Conservation (phyloP, 2,888 invertebrate genomes). For the Bedellia somnulentella region DNA sequence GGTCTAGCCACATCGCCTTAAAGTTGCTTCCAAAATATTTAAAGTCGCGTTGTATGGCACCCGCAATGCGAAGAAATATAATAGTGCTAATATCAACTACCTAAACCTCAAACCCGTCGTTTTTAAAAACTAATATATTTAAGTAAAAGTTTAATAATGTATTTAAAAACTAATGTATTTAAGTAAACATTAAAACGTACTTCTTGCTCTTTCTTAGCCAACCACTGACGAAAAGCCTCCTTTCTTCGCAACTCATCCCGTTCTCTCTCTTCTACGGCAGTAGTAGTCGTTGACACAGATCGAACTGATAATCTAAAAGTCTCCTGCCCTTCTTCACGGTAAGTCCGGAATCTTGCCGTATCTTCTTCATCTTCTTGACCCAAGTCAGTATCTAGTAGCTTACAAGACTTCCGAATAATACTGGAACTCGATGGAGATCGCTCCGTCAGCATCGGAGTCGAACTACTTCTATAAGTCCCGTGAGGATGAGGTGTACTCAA, state of each 20-base stretch:
- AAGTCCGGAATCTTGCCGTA: conserved; percentile 30
- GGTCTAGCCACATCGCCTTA: no score
- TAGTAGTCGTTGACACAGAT: conserved; percentile 41
- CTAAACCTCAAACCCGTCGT: no score
- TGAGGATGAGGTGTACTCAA: conserved; percentile 49
- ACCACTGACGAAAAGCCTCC: conserved; percentile 43
- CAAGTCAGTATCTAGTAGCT: conserved; percentile 16
- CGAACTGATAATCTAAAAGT: conserved; percentile 47
- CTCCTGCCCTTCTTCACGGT: conserved; percentile 35
- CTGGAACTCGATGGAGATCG: conserved; percentile 30
- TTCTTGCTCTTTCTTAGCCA: conserved; percentile 44
- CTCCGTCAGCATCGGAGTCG: conserved; percentile 41
- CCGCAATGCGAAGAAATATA: no score
- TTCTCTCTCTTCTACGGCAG: conserved; percentile 46
- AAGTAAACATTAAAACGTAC: no score
- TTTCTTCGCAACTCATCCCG: conserved; percentile 36
- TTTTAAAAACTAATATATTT: no score
- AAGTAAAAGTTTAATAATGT: no score
- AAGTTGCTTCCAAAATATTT: no score
- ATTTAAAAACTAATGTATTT: no score
- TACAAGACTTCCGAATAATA: conserved; percentile 40
- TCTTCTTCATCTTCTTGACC: conserved; percentile 18
- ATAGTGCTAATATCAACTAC: no score
- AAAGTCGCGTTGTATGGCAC: no score
- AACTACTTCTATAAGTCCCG: conserved; percentile 39